Evolutionary conservation across 2,797 vertebrate genomes (phyloP), one percentile per base, ranked within the genome.

Genomic region (Argyrosomus regius): DNA sequence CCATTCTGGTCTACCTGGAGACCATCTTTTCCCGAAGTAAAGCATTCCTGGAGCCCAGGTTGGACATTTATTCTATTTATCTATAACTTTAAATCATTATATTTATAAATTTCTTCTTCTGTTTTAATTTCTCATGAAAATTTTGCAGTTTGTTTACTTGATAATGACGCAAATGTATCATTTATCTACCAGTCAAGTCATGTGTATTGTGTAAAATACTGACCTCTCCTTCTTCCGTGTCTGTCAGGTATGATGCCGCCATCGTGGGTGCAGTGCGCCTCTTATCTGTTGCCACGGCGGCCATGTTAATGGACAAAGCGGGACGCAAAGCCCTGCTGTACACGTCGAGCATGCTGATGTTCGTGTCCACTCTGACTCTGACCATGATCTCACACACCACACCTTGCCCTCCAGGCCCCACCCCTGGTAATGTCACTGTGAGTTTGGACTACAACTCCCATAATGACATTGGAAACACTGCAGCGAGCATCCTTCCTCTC

Each of bases 331-430:
- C 92, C 71, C 74, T 96, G 73, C 90, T 96, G 63, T 95, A 94
- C 77, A 88, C 83, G 0, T 96, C 95, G 1, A 95, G 94, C 88
- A 77, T 93, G 91, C 85, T 97, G 85, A 99, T 99, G 97, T 90
- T 96, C 74, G 70, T 87, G 61, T 94, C 98, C 61, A 92, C 91
- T 70, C 92, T 99, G 77, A 94, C 95, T 0, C 88, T 99, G 93
- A 97, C 96, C 52, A 89, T 98, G 72, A 96, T 96, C 87, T 92
- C 92, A 46, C 91, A 92, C 89, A 83, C 59, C 50, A 77, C 84
- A 0, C 24, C 68, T 0, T 93, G 89, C 56, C 75, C 83, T 39
- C 61, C 78, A n/a, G 26, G 63, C 0, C 80, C 93, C 61, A 60
- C 31, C 67, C 68, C 84, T 2, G 59, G 79, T 63, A 94, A 95